Percentiles rank a stretch among this genome's conserved stretches.
phyloP scores from a whole-genome alignment of 2,888 invertebrate genomes.

The Chydorus sphaericus region DNA sequence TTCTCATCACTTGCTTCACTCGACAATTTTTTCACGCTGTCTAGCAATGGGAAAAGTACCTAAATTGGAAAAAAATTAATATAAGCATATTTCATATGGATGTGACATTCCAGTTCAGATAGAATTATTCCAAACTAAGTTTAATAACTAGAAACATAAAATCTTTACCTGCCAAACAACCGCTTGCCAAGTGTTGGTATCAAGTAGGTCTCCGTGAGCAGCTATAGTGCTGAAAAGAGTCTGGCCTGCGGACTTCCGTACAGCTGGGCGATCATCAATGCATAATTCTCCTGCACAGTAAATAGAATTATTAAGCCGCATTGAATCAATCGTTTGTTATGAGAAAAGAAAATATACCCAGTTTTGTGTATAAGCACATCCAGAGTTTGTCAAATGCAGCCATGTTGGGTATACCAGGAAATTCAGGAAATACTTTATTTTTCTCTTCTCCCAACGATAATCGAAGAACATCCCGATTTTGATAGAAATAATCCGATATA shows the following conservation, averaged over 20 bases:
- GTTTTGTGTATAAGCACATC: constrained; percentile 83
- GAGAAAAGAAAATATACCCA: constrained; percentile 38
- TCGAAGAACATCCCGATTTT: constrained; percentile 74
- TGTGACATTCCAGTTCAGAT: background rate
- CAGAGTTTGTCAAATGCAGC: constrained; percentile 83
- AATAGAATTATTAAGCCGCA: too few species aligned
- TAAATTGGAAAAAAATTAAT: constrained; percentile 22
- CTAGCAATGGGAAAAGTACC: constrained; percentile 85
- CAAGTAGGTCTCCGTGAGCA: constrained; percentile 79
- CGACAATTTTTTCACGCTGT: constrained; percentile 59
- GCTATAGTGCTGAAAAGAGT: constrained; percentile 94
- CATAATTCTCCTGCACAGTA: constrained; percentile 60
- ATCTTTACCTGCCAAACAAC: constrained; percentile 63
- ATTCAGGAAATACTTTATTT: constrained; percentile 60
- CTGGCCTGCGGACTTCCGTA: constrained; percentile 91
- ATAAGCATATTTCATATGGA: too few species aligned
- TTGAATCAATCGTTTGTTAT: background rate
- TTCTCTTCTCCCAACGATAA: constrained; percentile 57
- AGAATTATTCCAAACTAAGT: constrained; percentile 4
- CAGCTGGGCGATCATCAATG: constrained; percentile 87
- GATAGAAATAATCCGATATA: constrained; percentile 92
- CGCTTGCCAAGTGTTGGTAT: constrained; percentile 81
- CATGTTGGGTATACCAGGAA: constrained; percentile 67
- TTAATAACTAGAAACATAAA: constrained; percentile 3
- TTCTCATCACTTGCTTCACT: constrained; percentile 41